Conservation (phyloP, 2,888 invertebrate species). For the Morpho deidamia region DNA sequence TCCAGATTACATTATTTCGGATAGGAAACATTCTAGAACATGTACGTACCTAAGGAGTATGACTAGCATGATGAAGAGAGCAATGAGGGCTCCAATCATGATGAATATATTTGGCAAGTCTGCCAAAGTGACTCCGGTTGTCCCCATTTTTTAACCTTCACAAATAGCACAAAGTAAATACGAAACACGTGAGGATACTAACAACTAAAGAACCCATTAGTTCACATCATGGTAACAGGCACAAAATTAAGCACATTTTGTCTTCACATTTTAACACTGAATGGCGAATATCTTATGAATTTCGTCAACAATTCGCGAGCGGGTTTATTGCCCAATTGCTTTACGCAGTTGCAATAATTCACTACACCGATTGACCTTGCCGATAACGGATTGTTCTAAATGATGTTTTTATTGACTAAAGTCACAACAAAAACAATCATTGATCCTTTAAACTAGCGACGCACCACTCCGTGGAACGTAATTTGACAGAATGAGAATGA, state of each 20-base stretch:
- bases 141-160: constrained; percentile 46
- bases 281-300: constrained; percentile 34
- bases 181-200: constrained; percentile 36
- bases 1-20: background rate
- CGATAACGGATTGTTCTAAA: constrained; percentile 26
- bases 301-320: constrained; percentile 22
- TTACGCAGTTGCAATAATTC: constrained; percentile 39
- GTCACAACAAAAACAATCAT: constrained; percentile 71
- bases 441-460: constrained; percentile 36
- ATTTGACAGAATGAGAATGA: constrained; percentile 47
- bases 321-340: constrained; percentile 25
- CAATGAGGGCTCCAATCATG: constrained; percentile 84
- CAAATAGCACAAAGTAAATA: constrained; percentile 38
- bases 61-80: constrained; percentile 85
- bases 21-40: background rate
- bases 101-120: constrained; percentile 87
- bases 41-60: constrained; percentile 84
- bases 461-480: constrained; percentile 34
- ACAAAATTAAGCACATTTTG: constrained; percentile 27
- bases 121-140: constrained; percentile 80
- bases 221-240: constrained; percentile 36
- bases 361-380: constrained; percentile 32
- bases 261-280: constrained; percentile 23
- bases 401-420: constrained; percentile 37
- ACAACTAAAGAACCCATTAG: constrained; percentile 45